phyloP scores from a whole-genome alignment of 1,140 invertebrate genomes.

The Triops cancriformis region DNA sequence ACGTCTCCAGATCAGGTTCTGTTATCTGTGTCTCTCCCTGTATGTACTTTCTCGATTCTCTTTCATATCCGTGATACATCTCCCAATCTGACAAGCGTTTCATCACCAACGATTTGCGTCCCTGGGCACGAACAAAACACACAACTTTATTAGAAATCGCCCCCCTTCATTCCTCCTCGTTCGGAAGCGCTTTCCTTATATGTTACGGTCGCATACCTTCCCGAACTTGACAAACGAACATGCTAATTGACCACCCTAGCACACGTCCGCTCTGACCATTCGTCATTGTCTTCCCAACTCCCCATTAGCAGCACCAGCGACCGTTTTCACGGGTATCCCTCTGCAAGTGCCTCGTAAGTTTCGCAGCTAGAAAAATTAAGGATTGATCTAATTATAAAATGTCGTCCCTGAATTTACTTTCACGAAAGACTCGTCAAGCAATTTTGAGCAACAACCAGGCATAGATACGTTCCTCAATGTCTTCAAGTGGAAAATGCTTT shows the following conservation, averaged over 20 bases:
- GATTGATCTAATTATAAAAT: too few species aligned
- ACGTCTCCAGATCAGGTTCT: too few species aligned
- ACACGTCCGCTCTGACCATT: background rate
- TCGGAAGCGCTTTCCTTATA: background rate
- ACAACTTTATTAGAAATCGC: conserved; percentile 2
- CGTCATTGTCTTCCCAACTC: background rate
- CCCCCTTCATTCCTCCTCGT: background rate
- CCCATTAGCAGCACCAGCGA: background rate
- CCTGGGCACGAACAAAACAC: background rate
- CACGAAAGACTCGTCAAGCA: too few species aligned
- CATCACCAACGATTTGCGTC: conserved; percentile 11
- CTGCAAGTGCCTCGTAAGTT: background rate
- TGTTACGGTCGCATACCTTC: background rate
- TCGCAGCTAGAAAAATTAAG: too few species aligned
- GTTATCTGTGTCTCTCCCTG: too few species aligned
- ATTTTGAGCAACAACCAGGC: too few species aligned
- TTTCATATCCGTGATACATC: background rate
- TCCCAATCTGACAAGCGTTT: background rate
- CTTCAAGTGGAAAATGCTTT: too few species aligned
- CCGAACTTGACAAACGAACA: conserved; percentile 9
- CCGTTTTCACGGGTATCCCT: background rate
- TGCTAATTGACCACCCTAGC: conserved; percentile 8
- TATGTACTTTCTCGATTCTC: background rate
- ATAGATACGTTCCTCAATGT: too few species aligned
- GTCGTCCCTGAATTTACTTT: too few species aligned